phyloP scores from a whole-genome alignment of 2,888 invertebrate genomes.

The Dasysyrphus albostriatus region DNA sequence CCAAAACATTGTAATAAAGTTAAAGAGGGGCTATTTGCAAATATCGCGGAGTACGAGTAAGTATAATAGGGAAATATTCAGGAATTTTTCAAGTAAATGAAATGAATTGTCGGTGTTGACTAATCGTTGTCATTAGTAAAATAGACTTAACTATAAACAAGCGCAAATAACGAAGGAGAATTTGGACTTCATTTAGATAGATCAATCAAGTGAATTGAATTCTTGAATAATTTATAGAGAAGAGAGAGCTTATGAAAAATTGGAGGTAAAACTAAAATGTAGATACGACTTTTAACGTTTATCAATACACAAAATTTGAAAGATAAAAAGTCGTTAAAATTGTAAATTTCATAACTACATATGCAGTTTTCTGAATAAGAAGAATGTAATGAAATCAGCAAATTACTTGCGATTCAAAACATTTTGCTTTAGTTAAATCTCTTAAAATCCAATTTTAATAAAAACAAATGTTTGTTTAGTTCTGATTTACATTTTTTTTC shows the following conservation, averaged over 20 bases:
- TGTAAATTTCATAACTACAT: too few relatives aligned
- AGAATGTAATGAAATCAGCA: too few relatives aligned
- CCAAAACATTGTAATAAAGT: constrained; percentile 46
- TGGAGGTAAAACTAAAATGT: too few relatives aligned
- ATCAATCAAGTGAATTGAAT: background rate
- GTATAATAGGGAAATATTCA: background rate
- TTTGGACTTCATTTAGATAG: background rate
- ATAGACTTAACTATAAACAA: constrained; percentile 11
- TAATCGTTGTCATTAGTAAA: constrained; percentile 37
- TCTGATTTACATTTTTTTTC: background rate
- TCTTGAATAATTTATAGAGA: background rate
- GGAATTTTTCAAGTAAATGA: constrained; percentile 24
- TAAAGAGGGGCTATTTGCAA: constrained; percentile 7
- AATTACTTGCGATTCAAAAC: too few relatives aligned
- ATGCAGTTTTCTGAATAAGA: too few relatives aligned
- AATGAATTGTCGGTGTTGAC: constrained; percentile 54
- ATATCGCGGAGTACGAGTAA: background rate
- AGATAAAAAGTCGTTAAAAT: too few relatives aligned
- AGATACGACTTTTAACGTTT: too few relatives aligned
- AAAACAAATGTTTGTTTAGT: background rate
- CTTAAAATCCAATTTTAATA: background rate
- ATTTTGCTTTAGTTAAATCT: background rate
- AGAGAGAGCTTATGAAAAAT: background rate
- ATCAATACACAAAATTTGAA: too few relatives aligned
- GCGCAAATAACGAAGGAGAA: background rate